A percentile compares a stretch with the other conserved stretches of the same genome.
Evolutionary conservation across 1,140 invertebrate genomes (phyloP).

Genomic region (Heliconius hewitsoni): DNA sequence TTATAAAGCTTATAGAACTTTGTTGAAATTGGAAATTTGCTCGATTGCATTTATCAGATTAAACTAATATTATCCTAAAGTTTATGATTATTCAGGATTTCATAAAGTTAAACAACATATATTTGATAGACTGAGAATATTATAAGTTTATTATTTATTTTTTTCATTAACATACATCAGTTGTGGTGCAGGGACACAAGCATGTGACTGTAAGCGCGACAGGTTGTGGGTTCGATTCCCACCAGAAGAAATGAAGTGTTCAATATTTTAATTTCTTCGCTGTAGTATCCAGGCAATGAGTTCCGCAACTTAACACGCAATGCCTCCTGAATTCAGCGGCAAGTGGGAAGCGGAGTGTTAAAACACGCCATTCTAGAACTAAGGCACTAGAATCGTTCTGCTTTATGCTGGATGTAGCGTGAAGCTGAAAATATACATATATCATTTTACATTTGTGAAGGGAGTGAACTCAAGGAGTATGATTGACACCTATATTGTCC

Average conservation of each 20-base stretch:
- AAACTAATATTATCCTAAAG: slow-evolving; percentile 1
- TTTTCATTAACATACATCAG: neutral
- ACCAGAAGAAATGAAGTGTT: too few species aligned
- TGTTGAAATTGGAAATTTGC: neutral
- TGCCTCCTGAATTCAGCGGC: too few species aligned
- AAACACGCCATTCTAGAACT: too few species aligned
- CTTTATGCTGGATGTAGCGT: too few species aligned
- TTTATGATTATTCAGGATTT: neutral
- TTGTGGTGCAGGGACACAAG: too few species aligned
- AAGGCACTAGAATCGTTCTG: too few species aligned
- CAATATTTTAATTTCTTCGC: too few species aligned
- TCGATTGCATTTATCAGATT: neutral
- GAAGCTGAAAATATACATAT: neutral
- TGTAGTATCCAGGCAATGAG: too few species aligned
- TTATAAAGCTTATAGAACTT: neutral
- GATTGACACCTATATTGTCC: neutral
- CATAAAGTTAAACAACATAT: neutral
- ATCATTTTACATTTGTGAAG: neutral
- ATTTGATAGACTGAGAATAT: neutral
- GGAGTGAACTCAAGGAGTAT: neutral
- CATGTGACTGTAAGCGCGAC: too few species aligned
- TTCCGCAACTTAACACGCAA: too few species aligned
- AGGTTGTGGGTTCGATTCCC: too few species aligned
- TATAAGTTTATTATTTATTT: neutral
- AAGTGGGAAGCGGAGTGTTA: too few species aligned